phyloP scores from a whole-genome alignment of 2,797 vertebrate species.

The Balearica regulorum region DNA sequence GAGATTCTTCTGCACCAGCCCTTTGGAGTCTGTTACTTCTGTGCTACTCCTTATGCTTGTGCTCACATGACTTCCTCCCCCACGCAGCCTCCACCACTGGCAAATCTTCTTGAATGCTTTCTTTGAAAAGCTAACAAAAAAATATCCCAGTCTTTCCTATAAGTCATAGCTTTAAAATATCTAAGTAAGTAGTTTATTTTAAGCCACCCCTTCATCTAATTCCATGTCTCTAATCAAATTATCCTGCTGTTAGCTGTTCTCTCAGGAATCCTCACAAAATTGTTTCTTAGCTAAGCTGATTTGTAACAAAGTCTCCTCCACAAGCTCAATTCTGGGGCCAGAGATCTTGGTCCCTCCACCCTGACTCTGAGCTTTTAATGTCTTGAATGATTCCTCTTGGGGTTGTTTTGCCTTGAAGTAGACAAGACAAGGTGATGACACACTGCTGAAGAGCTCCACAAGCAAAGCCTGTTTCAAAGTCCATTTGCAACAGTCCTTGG shows the following conservation, averaged over 20 bases:
- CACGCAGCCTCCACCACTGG: not conserved
- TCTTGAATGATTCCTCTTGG: not conserved
- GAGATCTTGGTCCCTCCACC: not conserved
- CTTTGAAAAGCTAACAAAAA: conserved; percentile 8
- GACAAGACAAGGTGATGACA: not conserved
- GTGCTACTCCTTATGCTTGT: no score
- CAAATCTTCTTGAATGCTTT: not conserved
- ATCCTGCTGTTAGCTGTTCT: conserved; percentile 13
- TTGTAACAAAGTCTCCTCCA: conserved; percentile 26
- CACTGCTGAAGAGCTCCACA: not conserved
- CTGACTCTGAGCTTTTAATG: not conserved
- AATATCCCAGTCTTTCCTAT: not conserved
- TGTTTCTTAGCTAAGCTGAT: conserved; percentile 56
- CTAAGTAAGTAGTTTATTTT: conserved; percentile 48
- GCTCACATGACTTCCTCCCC: not conserved
- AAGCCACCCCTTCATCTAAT: conserved; percentile 22
- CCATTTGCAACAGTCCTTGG: not conserved
- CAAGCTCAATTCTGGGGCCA: not conserved
- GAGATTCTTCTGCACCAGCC: not conserved
- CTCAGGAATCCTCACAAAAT: conserved; percentile 24
- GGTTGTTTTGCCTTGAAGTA: not conserved
- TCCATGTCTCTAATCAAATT: conserved; percentile 52
- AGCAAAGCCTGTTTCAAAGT: not conserved
- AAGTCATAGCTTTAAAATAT: conserved; percentile 43
- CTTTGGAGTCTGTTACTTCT: not conserved